Conservation (phyloP, 2,888 invertebrate genomes). For the Stenurella melanura region DNA sequence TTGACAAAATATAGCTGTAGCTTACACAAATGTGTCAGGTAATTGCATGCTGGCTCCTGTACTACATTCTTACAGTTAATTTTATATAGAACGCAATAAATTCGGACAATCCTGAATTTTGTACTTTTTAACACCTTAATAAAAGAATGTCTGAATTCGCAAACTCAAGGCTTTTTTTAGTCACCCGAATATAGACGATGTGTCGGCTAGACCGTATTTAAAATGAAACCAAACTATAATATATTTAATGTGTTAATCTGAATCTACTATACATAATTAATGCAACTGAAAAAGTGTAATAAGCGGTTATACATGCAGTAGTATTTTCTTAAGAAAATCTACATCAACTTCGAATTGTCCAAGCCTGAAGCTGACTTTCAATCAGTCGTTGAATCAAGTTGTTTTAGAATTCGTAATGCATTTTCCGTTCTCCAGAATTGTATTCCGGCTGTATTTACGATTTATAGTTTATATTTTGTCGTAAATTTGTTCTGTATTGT, state of each 20-base stretch:
- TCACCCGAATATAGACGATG: too few species aligned
- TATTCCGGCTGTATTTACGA: background rate
- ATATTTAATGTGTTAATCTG: too few species aligned
- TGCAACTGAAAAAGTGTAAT: background rate
- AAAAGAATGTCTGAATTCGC: too few species aligned
- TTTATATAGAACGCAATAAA: too few species aligned
- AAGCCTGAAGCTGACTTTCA: conserved; percentile 4
- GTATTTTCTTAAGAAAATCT: background rate
- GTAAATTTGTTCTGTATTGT: conserved; percentile 26
- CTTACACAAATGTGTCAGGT: too few species aligned
- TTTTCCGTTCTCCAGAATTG: conserved; percentile 8
- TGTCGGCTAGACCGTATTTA: background rate
- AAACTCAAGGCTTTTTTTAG: too few species aligned
- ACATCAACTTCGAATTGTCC: background rate
- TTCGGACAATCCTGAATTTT: too few species aligned
- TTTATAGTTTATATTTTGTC: conserved; percentile 26
- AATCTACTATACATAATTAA: background rate
- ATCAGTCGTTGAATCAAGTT: background rate
- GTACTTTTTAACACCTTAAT: too few species aligned
- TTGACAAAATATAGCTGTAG: too few species aligned
- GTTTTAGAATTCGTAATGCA: conserved; percentile 3
- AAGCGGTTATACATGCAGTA: too few species aligned
- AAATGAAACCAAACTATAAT: background rate
- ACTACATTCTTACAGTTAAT: too few species aligned
- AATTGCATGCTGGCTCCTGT: too few species aligned